Evolutionary conservation across 2,113 vertebrate genomes (phyloP).

Genomic region (Etia nguti): DNA sequence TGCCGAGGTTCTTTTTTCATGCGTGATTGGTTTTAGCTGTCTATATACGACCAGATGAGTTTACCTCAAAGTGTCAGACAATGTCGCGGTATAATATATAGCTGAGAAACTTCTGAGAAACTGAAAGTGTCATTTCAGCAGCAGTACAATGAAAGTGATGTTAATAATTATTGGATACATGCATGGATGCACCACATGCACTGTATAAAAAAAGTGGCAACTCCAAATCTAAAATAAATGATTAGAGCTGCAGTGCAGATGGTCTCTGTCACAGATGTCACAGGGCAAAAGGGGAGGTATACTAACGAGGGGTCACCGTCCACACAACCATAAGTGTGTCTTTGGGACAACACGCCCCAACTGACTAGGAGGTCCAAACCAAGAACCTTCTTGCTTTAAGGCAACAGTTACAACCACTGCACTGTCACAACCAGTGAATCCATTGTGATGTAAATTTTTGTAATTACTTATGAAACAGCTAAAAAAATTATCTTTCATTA

Average conservation of each 20-base stretch:
- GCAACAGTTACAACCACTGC: neutral
- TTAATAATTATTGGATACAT: neutral
- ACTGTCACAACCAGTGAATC: neutral
- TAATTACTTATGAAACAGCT: neutral
- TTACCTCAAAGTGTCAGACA: neutral
- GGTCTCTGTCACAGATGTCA: neutral
- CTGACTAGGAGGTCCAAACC: neutral
- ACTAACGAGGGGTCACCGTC: neutral
- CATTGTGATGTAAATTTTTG: neutral
- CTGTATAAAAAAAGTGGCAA: neutral
- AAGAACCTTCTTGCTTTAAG: neutral
- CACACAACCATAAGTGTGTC: neutral
- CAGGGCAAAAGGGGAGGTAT: neutral
- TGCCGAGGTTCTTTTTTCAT: conserved; percentile 3
- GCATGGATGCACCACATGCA: neutral
- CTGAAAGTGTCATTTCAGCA: neutral
- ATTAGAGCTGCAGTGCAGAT: neutral
- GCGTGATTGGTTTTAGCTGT: conserved; percentile 6
- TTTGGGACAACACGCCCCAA: neutral
- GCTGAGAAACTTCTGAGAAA: neutral
- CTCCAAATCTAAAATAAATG: neutral
- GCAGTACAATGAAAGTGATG: neutral
- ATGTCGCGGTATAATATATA: neutral
- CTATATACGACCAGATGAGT: conserved; percentile 4
- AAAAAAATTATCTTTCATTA: neutral